Evolutionary conservation across 1,140 invertebrate genomes (phyloP).

Genomic region (Drosophila malerkotliana): DNA sequence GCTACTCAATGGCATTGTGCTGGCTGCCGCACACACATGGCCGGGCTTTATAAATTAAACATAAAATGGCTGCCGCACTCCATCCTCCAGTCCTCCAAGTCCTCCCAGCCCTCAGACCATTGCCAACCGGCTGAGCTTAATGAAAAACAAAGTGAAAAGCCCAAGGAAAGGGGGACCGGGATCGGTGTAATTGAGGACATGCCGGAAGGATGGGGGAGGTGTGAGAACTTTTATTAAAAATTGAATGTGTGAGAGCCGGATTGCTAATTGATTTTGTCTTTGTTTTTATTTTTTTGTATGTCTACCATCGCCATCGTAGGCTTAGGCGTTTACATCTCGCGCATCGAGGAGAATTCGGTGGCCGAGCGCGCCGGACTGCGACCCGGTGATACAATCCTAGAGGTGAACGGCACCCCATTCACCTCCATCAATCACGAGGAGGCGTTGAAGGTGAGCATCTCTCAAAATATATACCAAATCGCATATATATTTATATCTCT

Average conservation of each 20-base stretch:
- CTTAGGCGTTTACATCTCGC: constrained; percentile 93
- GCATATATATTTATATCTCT: constrained; percentile 40
- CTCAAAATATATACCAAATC: constrained; percentile 22
- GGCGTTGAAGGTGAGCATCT: constrained; percentile 90
- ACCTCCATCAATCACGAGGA: constrained; percentile 94
- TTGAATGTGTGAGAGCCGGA: constrained; percentile 42
- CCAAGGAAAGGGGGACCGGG: not conserved
- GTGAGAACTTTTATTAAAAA: constrained; percentile 56
- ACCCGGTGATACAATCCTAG: constrained; percentile 94
- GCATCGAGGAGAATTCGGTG: constrained; percentile 93
- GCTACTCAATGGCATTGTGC: constrained; percentile 28
- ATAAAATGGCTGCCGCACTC: constrained; percentile 71
- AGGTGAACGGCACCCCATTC: constrained; percentile 95
- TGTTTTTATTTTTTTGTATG: constrained; percentile 75
- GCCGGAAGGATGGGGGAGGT: constrained; percentile 10
- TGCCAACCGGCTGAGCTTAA: constrained; percentile 45
- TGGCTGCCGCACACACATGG: constrained; percentile 34
- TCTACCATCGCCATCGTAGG: constrained; percentile 84
- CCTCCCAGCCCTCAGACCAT: not conserved
- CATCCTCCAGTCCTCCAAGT: constrained; percentile 19
- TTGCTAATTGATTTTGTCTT: constrained; percentile 71
- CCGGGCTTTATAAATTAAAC: constrained; percentile 75
- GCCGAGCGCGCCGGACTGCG: constrained; percentile 92
- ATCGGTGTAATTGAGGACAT: not conserved
- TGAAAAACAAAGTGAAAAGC: constrained; percentile 56